Percentiles rank a stretch among this genome's conserved stretches.
Evolutionary conservation across 2,888 invertebrate species (phyloP).

Genomic region (Adineta ricciae): DNA sequence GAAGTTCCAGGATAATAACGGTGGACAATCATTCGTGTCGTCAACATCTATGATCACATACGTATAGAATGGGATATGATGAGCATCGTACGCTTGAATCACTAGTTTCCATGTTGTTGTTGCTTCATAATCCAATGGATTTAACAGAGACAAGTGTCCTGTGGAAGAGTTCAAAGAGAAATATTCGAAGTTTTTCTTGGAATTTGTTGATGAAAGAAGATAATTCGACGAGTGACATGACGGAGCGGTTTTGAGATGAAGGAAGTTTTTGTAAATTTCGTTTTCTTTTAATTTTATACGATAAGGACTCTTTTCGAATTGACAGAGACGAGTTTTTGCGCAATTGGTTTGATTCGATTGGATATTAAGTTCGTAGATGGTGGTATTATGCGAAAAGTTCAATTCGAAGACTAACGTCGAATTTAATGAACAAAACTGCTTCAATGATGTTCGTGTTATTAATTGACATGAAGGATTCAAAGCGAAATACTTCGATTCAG

Average conservation of each 20-base stretch:
- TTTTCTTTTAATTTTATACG: constrained; percentile 7
- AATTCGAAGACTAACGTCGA: not conserved
- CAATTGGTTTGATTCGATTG: not conserved
- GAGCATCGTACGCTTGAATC: not conserved
- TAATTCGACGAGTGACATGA: not conserved
- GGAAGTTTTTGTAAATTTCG: not conserved
- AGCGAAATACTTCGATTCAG: not conserved
- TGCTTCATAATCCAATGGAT: constrained; percentile 11
- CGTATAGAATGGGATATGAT: not conserved
- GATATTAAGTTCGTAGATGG: not conserved
- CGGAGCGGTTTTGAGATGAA: not conserved
- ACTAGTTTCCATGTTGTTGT: not conserved
- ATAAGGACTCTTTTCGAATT: constrained; percentile 8
- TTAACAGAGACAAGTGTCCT: not conserved
- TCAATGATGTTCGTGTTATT: not conserved
- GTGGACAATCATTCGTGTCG: not conserved
- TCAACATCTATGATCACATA: constrained; percentile 21
- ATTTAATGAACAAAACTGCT: not conserved
- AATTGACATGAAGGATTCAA: constrained; percentile 10
- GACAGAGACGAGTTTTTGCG: not conserved
- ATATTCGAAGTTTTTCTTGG: constrained; percentile 9
- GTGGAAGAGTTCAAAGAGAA: not conserved
- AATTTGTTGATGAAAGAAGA: not conserved
- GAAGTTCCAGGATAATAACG: not conserved
- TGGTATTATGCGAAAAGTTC: not conserved